Percentiles rank a stretch among this genome's conserved stretches.
Evolutionary conservation across 1,140 invertebrate genomes (phyloP).

Genomic region (Leptinotarsa lineolata): DNA sequence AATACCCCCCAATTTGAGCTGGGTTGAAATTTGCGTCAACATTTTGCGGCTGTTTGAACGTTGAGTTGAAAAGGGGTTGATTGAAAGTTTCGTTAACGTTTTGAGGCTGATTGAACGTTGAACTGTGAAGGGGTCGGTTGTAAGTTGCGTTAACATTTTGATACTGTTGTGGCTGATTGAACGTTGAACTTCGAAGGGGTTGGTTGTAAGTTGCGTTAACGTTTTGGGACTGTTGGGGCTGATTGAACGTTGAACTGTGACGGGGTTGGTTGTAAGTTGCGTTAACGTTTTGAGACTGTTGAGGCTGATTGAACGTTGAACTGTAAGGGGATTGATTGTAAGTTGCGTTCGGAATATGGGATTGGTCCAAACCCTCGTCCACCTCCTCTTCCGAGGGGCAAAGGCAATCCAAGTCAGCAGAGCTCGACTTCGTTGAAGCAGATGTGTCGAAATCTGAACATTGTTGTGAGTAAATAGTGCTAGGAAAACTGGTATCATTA

Average conservation of each 20-base stretch:
- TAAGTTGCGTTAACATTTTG: too few species aligned
- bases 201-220: neutral
- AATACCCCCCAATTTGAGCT: too few species aligned
- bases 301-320: neutral
- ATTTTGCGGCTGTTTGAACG: too few species aligned
- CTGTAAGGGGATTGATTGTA: neutral
- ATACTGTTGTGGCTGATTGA: too few species aligned
- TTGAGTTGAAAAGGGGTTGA: too few species aligned
- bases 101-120: neutral
- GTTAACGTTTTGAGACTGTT: neutral
- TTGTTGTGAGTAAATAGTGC: neutral
- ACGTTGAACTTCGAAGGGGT: neutral
- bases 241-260: neutral
- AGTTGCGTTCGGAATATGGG: neutral
- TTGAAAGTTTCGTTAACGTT: neutral
- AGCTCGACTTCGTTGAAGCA: neutral
- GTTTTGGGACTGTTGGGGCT: neutral
- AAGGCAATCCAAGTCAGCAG: neutral
- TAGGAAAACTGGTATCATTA: constrained; percentile 1
- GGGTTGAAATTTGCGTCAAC: too few species aligned
- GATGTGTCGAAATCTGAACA: neutral
- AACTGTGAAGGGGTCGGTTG: neutral
- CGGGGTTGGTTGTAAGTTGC: neutral
- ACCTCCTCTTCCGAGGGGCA: neutral
- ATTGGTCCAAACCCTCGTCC: neutral